These are phyloP conservation scores for Meda fulgida DNA, from an alignment of 2,797 vertebrate species.

Conservation along the genomic window DNA sequence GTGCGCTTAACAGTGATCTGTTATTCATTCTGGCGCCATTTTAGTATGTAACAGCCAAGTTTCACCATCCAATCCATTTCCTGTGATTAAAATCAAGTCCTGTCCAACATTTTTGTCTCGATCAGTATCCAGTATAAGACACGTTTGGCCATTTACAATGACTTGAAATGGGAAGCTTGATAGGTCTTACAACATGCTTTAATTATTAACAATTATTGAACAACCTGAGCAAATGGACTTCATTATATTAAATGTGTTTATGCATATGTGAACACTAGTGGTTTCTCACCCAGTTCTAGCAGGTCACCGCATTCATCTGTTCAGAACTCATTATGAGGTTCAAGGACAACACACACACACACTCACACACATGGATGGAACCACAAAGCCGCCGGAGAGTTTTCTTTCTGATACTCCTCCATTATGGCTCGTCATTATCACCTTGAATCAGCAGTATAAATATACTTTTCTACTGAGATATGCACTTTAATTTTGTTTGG, in stretches of 20 bases:
- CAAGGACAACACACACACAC: conserved; percentile 33
- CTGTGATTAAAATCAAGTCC: background rate
- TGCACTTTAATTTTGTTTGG: conserved; percentile 24
- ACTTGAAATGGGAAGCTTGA: background rate
- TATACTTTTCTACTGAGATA: conserved; percentile 21
- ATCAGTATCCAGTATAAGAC: background rate
- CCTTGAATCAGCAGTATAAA: conserved; percentile 30
- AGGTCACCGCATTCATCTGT: conserved; percentile 26
- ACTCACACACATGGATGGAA: background rate
- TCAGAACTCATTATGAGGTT: conserved; percentile 13
- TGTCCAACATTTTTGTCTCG: background rate
- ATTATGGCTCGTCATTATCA: conserved; percentile 4
- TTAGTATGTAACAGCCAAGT: background rate
- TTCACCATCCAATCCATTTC: background rate
- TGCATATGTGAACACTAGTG: background rate
- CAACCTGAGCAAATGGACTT: background rate
- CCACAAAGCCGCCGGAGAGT: background rate
- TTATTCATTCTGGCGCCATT: background rate
- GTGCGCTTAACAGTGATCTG: background rate
- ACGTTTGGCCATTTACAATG: background rate
- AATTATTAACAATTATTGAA: conserved; percentile 1
- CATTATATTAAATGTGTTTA: conserved; percentile 1
- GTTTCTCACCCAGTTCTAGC: conserved; percentile 3
- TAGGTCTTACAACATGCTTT: background rate
- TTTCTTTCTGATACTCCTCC: background rate